Evolutionary conservation across 2,888 invertebrate species (phyloP), one percentile per base, ranked within the genome.

Genomic region (Monopis laevigella): DNA sequence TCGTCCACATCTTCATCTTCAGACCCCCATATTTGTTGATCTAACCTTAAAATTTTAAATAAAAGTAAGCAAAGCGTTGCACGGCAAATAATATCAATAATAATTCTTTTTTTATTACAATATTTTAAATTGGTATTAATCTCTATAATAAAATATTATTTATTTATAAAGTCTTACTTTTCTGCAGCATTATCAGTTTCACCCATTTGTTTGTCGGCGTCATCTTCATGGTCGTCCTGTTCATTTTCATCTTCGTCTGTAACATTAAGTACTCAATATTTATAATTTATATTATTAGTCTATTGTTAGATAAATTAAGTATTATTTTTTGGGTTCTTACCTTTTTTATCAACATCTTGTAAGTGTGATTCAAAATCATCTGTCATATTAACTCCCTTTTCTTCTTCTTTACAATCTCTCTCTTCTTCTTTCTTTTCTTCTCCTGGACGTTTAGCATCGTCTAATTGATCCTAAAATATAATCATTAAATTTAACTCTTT

Each of bases 181-280:
- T 95, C 92, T 2, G 91, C 90, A n/a, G 86, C 89, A 54, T 90
- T 88, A 47, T 91, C 93, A 0, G 93, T 92, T 43, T 98, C 95
- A 14, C 97, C 98, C 94, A 98, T 96, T 82, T 98, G 90, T 62
- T 98, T 96, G 49, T 98, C 96, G 2, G 91, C 81, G 51, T 98
- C 92, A 13, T 92, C 89, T 46, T 90, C 85, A 18, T 89, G 86
- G 10, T 89, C 84, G 10, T 89, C 73, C 48, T 78, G 83, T 1
- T 85, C 78, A 0, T 85, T 85, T 14, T 88, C 84, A 3, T 87
- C 86, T 1, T 65, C 71, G 43, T 84, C 84, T 70, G 46, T 8
- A 32, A 32, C 5, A n/a, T n/a, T n/a, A n/a, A n/a, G n/a, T n/a
- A n/a, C n/a, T n/a, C n/a, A 24, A 46, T 46, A 42, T 35, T 5